Base-by-base conservation (phyloP, 2,113 vertebrate genomes). In the Platysternon megacephalum region DNA sequence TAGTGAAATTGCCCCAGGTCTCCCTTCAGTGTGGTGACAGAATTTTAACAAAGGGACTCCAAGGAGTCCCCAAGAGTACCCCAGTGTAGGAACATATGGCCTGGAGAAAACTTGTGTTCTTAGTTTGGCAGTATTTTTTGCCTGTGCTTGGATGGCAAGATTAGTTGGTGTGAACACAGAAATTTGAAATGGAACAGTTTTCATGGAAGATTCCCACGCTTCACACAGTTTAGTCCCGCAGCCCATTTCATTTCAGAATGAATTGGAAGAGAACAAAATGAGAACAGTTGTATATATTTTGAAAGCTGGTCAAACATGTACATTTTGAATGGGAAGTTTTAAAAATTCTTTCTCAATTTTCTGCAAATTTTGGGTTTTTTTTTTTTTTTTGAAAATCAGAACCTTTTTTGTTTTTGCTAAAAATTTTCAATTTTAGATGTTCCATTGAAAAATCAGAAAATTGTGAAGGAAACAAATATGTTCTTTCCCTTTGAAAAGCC, bases 51-150 rank as follows among this genome's bases (percentile, higher is more conserved):
- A 10, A 51, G 4, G 13, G 5, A n/a, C 11, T 88, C 48, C 16
- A 39, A 53, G 72, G 39, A 35, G 26, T 52, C 52, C 0, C 0
- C 32, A 53, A 76, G 76, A 55, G 29, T 2, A 0, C n/a, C 13
- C 29, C 28, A 8, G 51, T 86, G 35, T 6, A 72, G 19, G 17
- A 84, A 11, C 56, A 29, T 1, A 0, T 56, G 44, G 65, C 9
- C 78, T 35, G 56, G 48, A 48, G 21, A n/a, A 17, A 4, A 90
- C 32, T 11, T 49, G 35, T 83, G 35, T n/a, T 35, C 28, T 0
- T 4, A 10, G 13, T 29, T 28, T 79, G 28, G 42, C 42, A 72
- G 14, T 28, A 79, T 42, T 56, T 83, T 86, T 35, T 24, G 2
- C 55, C 72, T 84, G 49, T 24, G 35, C 72, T 56, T 5, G 29